Percentiles rank a stretch among this genome's conserved stretches.
phyloP scores from a whole-genome alignment of 23 tunicate species.

The Styela clava region DNA sequence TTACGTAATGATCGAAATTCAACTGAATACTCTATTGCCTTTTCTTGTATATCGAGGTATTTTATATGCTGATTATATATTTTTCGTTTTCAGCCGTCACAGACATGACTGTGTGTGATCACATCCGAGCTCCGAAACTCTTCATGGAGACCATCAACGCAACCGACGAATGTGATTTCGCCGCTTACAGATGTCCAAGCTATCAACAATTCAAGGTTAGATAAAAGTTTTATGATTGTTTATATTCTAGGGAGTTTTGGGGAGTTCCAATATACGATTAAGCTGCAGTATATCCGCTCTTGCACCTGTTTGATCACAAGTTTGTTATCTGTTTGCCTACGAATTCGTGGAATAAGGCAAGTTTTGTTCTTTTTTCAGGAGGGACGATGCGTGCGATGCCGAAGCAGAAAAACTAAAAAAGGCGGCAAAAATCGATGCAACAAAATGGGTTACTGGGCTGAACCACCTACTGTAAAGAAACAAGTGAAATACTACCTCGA shows the following conservation, averaged over 20 bases:
- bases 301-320: no score
- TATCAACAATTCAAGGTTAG: slow-evolving; percentile 77
- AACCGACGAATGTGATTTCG: slow-evolving; percentile 35
- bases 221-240: not conserved
- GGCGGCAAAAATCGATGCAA: slow-evolving; percentile 51
- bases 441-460: slow-evolving; percentile 89
- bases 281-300: no score
- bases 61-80: not conserved
- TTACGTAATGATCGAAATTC: not conserved
- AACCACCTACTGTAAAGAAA: slow-evolving; percentile 53
- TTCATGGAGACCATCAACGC: slow-evolving; percentile 70
- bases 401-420: slow-evolving; percentile 4
- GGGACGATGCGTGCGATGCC: slow-evolving; percentile 76
- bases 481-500: slow-evolving; percentile 64
- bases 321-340: no score
- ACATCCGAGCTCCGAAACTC: slow-evolving; percentile 64
- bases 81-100: slow-evolving; percentile 56
- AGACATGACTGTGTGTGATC: slow-evolving; percentile 83
- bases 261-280: no score
- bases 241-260: no score
- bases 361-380: slow-evolving; percentile 54
- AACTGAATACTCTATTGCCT: not conserved
- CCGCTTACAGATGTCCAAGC: slow-evolving; percentile 62
- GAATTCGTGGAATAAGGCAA: not conserved
- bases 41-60: not conserved